Percentiles rank a stretch among this genome's conserved stretches.
Evolutionary conservation across 2,888 invertebrate genomes (phyloP).

Genomic region (Ligdia adustata): DNA sequence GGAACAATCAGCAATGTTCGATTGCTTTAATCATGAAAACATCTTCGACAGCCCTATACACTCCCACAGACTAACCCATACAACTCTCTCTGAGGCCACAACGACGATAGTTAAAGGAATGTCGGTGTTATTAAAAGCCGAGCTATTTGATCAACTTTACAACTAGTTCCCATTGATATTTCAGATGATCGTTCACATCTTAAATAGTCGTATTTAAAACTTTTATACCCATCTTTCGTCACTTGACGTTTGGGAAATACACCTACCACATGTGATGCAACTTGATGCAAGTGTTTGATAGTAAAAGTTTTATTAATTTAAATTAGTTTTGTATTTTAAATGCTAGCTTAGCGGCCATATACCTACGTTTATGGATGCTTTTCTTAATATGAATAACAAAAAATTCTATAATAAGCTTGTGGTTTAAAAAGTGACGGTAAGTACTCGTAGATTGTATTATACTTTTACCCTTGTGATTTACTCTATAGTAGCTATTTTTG

Average conservation of each 20-base stretch:
- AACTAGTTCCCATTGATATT: slow-evolving; percentile 29
- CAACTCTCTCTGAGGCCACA: slow-evolving; percentile 45
- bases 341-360: too few species aligned
- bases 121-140: slow-evolving; percentile 54
- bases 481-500: too few species aligned
- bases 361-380: too few species aligned
- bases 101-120: slow-evolving; percentile 56
- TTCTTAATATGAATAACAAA: too few species aligned
- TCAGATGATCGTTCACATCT: slow-evolving; percentile 21
- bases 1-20: too few species aligned
- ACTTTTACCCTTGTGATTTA: too few species aligned
- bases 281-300: slow-evolving; percentile 14
- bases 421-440: neutral
- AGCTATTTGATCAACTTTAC: slow-evolving; percentile 44
- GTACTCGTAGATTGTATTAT: neutral
- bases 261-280: slow-evolving; percentile 15
- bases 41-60: slow-evolving; percentile 21
- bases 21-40: too few species aligned
- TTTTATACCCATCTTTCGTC: slow-evolving; percentile 25
- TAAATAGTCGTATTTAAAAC: slow-evolving; percentile 26
- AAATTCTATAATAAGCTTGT: too few species aligned
- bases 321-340: neutral
- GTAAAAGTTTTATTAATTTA: slow-evolving; percentile 12
- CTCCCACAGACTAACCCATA: slow-evolving; percentile 19
- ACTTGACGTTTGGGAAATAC: slow-evolving; percentile 19